Percentiles rank a stretch among this genome's conserved stretches.
phyloP scores from a whole-genome alignment of 2,113 vertebrate genomes.

The Xiphophorus hellerii region DNA sequence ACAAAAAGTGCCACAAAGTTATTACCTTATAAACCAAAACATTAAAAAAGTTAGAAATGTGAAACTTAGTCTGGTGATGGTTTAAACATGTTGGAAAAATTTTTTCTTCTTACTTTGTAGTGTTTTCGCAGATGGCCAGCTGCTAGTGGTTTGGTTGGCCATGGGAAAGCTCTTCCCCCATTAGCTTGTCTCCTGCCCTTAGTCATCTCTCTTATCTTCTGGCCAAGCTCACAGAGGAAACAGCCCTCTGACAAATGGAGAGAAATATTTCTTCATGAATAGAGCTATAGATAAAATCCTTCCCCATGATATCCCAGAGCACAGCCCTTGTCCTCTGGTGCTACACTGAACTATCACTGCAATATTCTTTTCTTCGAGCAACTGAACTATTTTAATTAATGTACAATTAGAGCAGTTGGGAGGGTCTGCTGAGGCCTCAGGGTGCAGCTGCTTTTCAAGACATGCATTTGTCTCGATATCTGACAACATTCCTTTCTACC shows the following conservation, averaged over 20 bases:
- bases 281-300: slow-evolving; percentile 68
- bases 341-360: slow-evolving; percentile 45
- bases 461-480: slow-evolving; percentile 45
- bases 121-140: slow-evolving; percentile 74
- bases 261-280: slow-evolving; percentile 71
- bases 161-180: slow-evolving; percentile 67
- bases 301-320: slow-evolving; percentile 61
- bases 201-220: slow-evolving; percentile 76
- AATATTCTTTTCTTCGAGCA: slow-evolving; percentile 46
- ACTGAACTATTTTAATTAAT: slow-evolving; percentile 59
- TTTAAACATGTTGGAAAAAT: slow-evolving; percentile 50
- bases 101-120: slow-evolving; percentile 52
- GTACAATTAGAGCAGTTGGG: slow-evolving; percentile 46
- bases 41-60: slow-evolving; percentile 17
- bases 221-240: slow-evolving; percentile 48
- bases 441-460: slow-evolving; percentile 45
- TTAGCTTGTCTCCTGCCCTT: slow-evolving; percentile 75
- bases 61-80: slow-evolving; percentile 34
- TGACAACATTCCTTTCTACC: slow-evolving; percentile 34
- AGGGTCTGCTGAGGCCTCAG: slow-evolving; percentile 58
- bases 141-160: slow-evolving; percentile 80
- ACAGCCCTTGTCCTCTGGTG: slow-evolving; percentile 35
- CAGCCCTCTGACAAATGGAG: slow-evolving; percentile 56
- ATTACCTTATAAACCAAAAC: slow-evolving; percentile 12
- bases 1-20: slow-evolving; percentile 17